These are phyloP conservation scores for Panulirus ornatus DNA, from an alignment of 1,140 invertebrate genomes.

Conservation along the genomic window DNA sequence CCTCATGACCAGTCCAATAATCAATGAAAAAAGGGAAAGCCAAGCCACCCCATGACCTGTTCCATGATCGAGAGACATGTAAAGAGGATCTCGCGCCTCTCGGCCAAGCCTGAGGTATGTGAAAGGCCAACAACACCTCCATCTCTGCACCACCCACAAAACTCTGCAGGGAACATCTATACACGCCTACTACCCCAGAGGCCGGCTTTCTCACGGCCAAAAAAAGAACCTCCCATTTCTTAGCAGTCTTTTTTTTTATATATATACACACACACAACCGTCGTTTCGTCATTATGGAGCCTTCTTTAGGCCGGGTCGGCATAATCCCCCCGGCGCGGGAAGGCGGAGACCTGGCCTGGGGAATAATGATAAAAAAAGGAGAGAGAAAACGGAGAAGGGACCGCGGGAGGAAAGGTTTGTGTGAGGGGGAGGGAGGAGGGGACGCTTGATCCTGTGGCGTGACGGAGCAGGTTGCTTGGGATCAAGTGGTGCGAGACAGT, in stretches of 20 bases:
- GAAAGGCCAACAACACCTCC: not conserved
- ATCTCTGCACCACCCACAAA: not conserved
- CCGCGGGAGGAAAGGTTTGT: not conserved
- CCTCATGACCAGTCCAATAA: too few relatives aligned
- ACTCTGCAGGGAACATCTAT: not conserved
- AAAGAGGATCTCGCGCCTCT: not conserved
- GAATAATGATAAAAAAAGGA: too few relatives aligned
- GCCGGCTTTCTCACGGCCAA: not conserved
- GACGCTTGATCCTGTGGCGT: slow-evolving; percentile 27
- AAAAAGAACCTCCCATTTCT: slow-evolving; percentile 23
- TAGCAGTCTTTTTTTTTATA: not conserved
- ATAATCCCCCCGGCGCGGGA: slow-evolving; percentile 33
- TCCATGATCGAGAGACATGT: too few relatives aligned
- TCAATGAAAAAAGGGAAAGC: too few relatives aligned
- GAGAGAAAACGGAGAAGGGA: not conserved
- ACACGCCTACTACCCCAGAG: not conserved
- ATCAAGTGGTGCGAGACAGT: slow-evolving; percentile 27
- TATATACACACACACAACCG: too few relatives aligned
- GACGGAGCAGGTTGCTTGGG: slow-evolving; percentile 50
- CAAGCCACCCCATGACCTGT: too few relatives aligned
- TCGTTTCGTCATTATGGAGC: slow-evolving; percentile 64
- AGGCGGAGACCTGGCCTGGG: not conserved
- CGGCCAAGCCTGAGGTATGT: not conserved
- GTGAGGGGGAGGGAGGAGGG: not conserved
- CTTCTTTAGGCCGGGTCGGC: slow-evolving; percentile 30